A percentile compares a stretch with the other conserved stretches of the same genome.
These are phyloP conservation scores for Triplophysa yarkandensis DNA, from an alignment of 2,797 vertebrate species.

Conservation along the genomic window DNA sequence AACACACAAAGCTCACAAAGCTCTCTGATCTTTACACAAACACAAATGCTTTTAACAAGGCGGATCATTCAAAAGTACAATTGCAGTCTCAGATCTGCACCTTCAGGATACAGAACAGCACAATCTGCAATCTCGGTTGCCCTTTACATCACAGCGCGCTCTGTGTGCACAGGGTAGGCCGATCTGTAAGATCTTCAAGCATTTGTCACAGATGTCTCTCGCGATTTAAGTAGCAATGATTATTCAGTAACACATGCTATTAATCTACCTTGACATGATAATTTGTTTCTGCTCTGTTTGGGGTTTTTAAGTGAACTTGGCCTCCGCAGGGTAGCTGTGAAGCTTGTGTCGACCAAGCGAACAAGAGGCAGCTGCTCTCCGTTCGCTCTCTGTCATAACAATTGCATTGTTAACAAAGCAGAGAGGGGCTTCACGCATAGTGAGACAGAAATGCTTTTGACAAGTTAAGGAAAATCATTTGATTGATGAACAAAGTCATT, in stretches of 20 bases:
- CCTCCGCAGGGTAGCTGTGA: constrained; percentile 63
- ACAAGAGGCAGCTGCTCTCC: constrained; percentile 68
- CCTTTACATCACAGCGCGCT: constrained; percentile 24
- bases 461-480: constrained; percentile 71
- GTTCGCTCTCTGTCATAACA: constrained; percentile 69
- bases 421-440: constrained; percentile 65
- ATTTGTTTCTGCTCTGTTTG: constrained; percentile 72
- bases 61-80: constrained; percentile 14
- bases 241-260: constrained; percentile 68
- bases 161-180: neutral
- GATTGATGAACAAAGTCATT: constrained; percentile 81
- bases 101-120: constrained; percentile 19
- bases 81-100: constrained; percentile 11
- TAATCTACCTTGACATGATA: constrained; percentile 75
- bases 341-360: constrained; percentile 57
- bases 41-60: constrained; percentile 32
- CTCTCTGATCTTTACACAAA: constrained; percentile 29
- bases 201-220: constrained; percentile 47
- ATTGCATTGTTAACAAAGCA: constrained; percentile 68
- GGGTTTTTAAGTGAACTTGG: constrained; percentile 70
- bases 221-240: constrained; percentile 70
- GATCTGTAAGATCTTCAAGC: constrained; percentile 50
- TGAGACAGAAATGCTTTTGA: constrained; percentile 75
- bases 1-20: constrained; percentile 9
- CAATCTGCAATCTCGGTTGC: constrained; percentile 12